Base-by-base conservation (phyloP, 2,888 invertebrate genomes). In the Lasioglossum vierecki region DNA sequence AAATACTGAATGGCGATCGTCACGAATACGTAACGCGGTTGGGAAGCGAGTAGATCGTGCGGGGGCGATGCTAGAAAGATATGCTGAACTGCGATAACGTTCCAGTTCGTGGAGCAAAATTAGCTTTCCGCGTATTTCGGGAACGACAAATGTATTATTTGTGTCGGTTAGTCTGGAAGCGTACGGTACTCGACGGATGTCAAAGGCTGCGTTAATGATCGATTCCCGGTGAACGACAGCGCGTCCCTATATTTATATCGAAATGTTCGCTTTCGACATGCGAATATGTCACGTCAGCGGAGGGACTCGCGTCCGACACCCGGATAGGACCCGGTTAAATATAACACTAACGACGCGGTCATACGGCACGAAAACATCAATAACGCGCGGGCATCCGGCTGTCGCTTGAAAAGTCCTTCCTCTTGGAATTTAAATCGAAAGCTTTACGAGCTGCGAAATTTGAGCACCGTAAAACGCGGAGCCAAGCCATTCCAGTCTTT, bases 191-290 rank as follows among this genome's bases (percentile, higher is more conserved):
- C 79, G 79, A 76, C 66, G 75, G 81, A 85, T 85, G 88, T 87
- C 84, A 76, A 81, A 82, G 57, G 86, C 81, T 88, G 88, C 82
- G 90, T 88, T 87, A 79, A 82, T 85, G 79, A 83, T 73, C 73
- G 82, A 84, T 87, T 78, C 39, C 81, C 79, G 82, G 82, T 81
- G 82, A 83, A 76, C 78, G 83, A 76, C 74, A 75, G 70, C 66
- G 71, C 76, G 74, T 82, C 84, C 85, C 87, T 86, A 88, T 90
- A 90, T 90, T 90, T 90, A 88, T 84, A 80, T 83, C 80, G 74
- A 83, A 84, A 79, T 84, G 68, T 46, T 66, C 63, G 70, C 75
- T 84, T 79, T 83, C 83, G 87, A 71, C 83, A 76, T 22, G 72
- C 81, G 77, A 80, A 76, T 77, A 74, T 57, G 76, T 63, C 74